phyloP scores from a whole-genome alignment of 2,797 vertebrate species.

The Melanotaenia boesemani region DNA sequence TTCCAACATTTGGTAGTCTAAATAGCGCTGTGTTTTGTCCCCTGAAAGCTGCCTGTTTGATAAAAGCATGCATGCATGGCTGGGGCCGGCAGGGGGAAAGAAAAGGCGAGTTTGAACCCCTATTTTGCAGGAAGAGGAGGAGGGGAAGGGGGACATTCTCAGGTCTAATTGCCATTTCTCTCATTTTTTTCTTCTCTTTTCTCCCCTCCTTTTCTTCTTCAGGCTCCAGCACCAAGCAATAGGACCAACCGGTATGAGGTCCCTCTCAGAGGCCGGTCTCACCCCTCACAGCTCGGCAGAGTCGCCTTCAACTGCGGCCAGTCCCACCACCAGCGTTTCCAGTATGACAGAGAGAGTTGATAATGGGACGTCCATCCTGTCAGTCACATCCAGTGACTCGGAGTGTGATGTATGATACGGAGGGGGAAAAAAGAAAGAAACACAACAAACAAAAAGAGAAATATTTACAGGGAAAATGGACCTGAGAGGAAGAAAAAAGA shows the following conservation, averaged over 20 bases:
- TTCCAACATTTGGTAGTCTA: constrained; percentile 68
- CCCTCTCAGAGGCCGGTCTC: constrained; percentile 96
- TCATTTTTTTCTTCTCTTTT: constrained; percentile 43
- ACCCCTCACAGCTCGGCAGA: constrained; percentile 98
- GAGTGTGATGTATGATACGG: constrained; percentile 99
- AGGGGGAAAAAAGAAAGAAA: constrained; percentile 44
- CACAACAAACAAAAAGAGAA: constrained; percentile 85
- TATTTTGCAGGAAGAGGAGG: constrained; percentile 75
- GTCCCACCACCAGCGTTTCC: constrained; percentile 98
- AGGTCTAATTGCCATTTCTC: constrained; percentile 83
- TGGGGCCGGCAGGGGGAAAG: constrained; percentile 78
- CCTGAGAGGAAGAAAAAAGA: constrained; percentile 85
- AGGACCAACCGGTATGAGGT: constrained; percentile 97
- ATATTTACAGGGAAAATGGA: constrained; percentile 90
- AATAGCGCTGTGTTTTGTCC: constrained; percentile 74
- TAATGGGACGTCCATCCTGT: constrained; percentile 97
- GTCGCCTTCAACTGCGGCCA: constrained; percentile 97
- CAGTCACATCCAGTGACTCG: constrained; percentile 99
- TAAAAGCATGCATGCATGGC: constrained; percentile 79
- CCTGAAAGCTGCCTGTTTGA: constrained; percentile 75
- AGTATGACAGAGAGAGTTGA: constrained; percentile 97
- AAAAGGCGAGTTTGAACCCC: constrained; percentile 76
- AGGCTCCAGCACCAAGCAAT: constrained; percentile 99
- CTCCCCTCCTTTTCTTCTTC: constrained; percentile 73
- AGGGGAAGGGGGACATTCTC: constrained; percentile 74